Percentiles rank a stretch among this genome's conserved stretches.
phyloP scores from a whole-genome alignment of 2,113 vertebrate genomes.

The Hyperoodon ampullatus region DNA sequence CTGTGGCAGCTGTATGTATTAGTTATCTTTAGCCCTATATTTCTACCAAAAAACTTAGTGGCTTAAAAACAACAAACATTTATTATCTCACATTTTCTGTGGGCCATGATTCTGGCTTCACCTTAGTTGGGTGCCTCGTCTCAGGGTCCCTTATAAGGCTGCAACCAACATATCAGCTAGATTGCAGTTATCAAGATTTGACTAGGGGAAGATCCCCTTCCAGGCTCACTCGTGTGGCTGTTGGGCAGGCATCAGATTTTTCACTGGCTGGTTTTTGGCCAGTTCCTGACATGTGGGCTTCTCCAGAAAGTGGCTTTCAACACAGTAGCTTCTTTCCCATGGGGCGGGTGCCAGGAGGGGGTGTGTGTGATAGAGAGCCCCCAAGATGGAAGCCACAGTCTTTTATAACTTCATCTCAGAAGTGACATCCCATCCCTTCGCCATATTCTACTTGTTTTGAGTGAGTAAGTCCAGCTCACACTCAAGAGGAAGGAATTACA shows the following conservation, averaged over 20 bases:
- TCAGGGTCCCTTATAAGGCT: neutral
- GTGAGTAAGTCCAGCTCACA: neutral
- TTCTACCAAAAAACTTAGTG: neutral
- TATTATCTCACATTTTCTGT: neutral
- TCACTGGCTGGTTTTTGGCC: neutral
- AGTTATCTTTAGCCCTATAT: neutral
- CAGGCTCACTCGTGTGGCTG: neutral
- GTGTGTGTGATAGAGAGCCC: neutral
- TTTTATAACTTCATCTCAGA: conserved; percentile 7
- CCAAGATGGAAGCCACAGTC: neutral
- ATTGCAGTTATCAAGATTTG: neutral
- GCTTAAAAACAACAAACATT: neutral
- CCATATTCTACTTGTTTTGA: neutral
- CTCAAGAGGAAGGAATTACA: neutral
- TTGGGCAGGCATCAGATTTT: neutral
- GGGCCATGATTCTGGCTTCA: neutral
- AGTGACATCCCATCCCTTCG: neutral
- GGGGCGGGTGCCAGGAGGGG: neutral
- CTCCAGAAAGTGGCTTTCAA: neutral
- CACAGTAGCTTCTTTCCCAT: neutral
- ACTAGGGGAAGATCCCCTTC: neutral
- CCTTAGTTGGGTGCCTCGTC: neutral
- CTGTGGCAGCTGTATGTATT: neutral
- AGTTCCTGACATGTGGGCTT: neutral
- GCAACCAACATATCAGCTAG: neutral